Evolutionary conservation across 2,888 invertebrate genomes (phyloP), one percentile per base, ranked within the genome.

Genomic region (Dione vanillae): DNA sequence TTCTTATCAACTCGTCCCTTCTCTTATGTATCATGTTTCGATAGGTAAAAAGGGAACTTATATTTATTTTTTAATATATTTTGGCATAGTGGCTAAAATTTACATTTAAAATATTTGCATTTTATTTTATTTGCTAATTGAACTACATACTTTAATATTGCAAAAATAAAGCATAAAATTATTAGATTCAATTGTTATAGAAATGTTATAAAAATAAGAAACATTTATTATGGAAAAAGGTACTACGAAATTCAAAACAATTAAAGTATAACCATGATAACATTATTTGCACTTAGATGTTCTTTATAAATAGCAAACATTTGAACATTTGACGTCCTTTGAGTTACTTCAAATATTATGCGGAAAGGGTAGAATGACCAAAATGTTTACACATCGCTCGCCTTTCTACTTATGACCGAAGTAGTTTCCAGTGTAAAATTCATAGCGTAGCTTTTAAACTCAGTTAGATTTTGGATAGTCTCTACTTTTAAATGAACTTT

Each of bases 341-440:
- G 62, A 67, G 54, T 62, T 37, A 61, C 47, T 67, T 67, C 67
- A 62, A 70, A 70, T 67, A 70, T 70, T 35, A 70, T 61, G 67
- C 56, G 67, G 47, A 67, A 67, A 56, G 54, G 67, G 61, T 62
- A 47, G 67, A 67, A 70, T 67, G 62, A 67, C 56, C 70, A 52
- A 67, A 70, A 79, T 88, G 84, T 89, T 88, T 88, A 87, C 86
- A 85, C 81, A 85, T 80, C 81, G 85, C 85, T 85, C 82, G 86
- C 86, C 62, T 88, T 85, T 85, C 84, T 84, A 82, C 86, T 86
- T 85, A 85, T 88, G 88, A 87, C 85, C 84, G 85, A 85, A 87
- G 88, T 87, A 89, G 85, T 87, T 90, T 89, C 82, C 80, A 86
- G 85, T 89, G 87, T 86, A 83, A 90, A 90, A 89, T 90, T 89